Conservation (phyloP, 2,888 invertebrate species). For the Phengaris arion region DNA sequence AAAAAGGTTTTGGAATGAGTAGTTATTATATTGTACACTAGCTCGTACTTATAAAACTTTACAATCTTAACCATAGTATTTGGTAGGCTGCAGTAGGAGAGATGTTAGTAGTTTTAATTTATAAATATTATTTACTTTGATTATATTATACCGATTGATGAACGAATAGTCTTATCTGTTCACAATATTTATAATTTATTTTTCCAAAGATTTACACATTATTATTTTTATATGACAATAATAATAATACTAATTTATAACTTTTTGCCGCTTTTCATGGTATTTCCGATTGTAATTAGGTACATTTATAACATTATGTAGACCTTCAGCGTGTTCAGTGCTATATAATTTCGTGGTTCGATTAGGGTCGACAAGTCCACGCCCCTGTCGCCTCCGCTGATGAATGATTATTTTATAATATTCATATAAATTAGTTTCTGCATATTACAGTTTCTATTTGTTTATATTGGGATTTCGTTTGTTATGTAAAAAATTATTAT, state of each 20-base stretch:
- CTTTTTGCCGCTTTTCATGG: neutral
- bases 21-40: neutral
- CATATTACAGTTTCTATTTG: constrained; percentile 36
- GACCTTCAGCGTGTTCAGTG: neutral
- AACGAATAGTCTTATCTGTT: too few species aligned
- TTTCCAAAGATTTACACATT: too few species aligned
- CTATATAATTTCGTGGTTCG: constrained; percentile 49
- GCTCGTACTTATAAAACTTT: too few species aligned
- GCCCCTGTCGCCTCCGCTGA: constrained; percentile 68
- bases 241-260: neutral
- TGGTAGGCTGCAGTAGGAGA: too few species aligned
- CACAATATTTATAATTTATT: too few species aligned
- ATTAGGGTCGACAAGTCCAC: constrained; percentile 75
- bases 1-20: neutral
- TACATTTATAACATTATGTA: constrained; percentile 9
- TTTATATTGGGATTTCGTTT: neutral
- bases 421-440: constrained; percentile 66
- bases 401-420: constrained; percentile 53
- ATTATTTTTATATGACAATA: too few species aligned
- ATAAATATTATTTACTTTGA: too few species aligned
- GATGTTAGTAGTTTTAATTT: too few species aligned
- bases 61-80: too few species aligned
- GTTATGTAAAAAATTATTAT: neutral
- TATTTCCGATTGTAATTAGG: constrained; percentile 3
- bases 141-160: too few species aligned